Evolutionary conservation across 2,888 invertebrate genomes (phyloP), one percentile per base, ranked within the genome.

Genomic region (Eupithecia abbreviata): DNA sequence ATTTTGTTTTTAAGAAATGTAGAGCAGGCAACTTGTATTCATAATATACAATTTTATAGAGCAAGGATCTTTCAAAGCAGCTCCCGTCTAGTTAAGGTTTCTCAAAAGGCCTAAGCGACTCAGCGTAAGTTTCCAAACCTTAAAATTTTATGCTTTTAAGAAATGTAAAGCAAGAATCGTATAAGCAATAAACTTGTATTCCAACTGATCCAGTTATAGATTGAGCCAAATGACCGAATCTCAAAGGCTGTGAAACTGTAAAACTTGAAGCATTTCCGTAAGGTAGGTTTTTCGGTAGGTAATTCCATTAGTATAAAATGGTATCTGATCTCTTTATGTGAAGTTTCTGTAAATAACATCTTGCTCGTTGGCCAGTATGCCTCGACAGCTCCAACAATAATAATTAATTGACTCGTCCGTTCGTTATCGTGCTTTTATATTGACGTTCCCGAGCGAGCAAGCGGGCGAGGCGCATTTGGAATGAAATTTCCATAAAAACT

Each of bases 401-500:
- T 94, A 94, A 94, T 94, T 95, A 95, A 94, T 95, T 94, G 95
- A 95, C 94, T 94, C 93, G 94, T 94, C 94, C 93, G 93, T 95
- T 94, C 93, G 94, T 94, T 94, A 94, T 95, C 94, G 92, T 93
- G 93, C 94, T 93, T 94, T 94, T 94, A 94, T 94, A 95, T 94
- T 93, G 94, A 94, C 93, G 94, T 93, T 91, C 93, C 90, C 92
- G 91, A 91, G 87, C 91, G 92, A 91, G 92, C 92, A 88, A 91
- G 92, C 92, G 92, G 90, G 91, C 91, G 93, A 91, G 92, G 91
- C 93, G 93, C 93, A 93, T 93, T 95, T 90, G 94, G 91, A 95
- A 94, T 94, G 94, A 95, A 95, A 95, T 95, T 95, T 95, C 94
- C 95, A 95, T 95, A 95, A 95, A 95, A 95, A 95, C 94, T 94